Percentiles rank a stretch among this genome's conserved stretches.
These are phyloP conservation scores for Naso thynnoides DNA, from an alignment of 2,797 vertebrate species.

Conservation along the genomic window DNA sequence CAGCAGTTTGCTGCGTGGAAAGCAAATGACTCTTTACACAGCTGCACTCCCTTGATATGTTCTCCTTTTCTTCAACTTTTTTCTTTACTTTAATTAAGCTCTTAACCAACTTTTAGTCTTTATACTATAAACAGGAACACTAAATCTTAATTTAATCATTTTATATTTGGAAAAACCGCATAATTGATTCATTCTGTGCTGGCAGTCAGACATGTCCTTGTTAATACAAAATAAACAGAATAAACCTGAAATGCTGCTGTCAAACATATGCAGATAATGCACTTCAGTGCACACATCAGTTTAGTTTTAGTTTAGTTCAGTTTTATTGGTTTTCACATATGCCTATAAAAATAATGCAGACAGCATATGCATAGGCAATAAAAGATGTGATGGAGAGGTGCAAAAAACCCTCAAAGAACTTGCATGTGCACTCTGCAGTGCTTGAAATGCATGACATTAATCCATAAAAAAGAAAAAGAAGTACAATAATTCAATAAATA, in stretches of 20 bases:
- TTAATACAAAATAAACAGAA: too few relatives aligned
- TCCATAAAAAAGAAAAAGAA: too few relatives aligned
- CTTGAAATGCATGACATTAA: too few relatives aligned
- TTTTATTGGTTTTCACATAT: too few relatives aligned
- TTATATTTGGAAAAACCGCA: background rate
- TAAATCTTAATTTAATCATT: background rate
- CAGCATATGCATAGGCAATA: too few relatives aligned
- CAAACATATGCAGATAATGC: background rate
- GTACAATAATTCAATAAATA: too few relatives aligned
- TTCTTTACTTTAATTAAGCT: background rate
- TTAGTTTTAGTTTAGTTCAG: too few relatives aligned
- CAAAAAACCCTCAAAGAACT: too few relatives aligned
- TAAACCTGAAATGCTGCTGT: background rate
- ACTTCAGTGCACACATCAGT: too few relatives aligned
- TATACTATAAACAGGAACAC: background rate
- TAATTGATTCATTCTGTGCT: background rate
- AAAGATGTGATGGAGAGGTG: too few relatives aligned
- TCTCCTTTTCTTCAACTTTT: background rate
- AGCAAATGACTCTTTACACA: slow-evolving; percentile 21
- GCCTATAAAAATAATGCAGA: too few relatives aligned
- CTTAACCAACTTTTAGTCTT: background rate
- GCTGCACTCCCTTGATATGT: slow-evolving; percentile 20
- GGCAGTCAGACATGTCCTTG: background rate
- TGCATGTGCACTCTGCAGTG: too few relatives aligned
- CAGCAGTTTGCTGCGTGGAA: slow-evolving; percentile 7